Base-by-base conservation (phyloP, 2,888 invertebrate genomes). In the Margaritifera margaritifera region DNA sequence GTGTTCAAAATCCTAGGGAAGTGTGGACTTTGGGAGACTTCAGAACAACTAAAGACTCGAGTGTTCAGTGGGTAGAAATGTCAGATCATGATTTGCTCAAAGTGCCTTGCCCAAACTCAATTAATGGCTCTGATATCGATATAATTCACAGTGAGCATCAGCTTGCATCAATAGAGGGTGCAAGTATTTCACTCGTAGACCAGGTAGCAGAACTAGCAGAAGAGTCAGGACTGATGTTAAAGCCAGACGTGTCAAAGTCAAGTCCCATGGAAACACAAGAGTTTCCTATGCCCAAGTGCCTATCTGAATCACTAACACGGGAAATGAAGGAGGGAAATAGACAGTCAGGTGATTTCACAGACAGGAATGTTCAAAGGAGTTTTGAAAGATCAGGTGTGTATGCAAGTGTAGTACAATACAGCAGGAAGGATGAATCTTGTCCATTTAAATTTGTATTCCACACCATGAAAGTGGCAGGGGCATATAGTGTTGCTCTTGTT, bases 231-330 rank as follows among this genome's bases (percentile, higher is more conserved):
- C 72, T 80, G 25, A 71, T 80, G 31, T 64, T 75, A 18, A 77
- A 79, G 69, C 76, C 80, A 50, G 77, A 77, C 27, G 66, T 79
- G 25, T 66, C 64, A 19, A 68, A 71, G 8, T 59, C 71, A n/a
- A 77, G 71, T 65, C 76, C 77, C 15, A 68, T 80, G 22, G 80
- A 84, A 55, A 82, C 77, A 71, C 76, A 79, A 22, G 76, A 71
- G 42, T 80, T 81, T 64, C 66, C 80, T 20, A 72, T 82, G 64
- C 81, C 82, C n/a, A 80, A 82, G 71, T 80, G 82, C 76, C 76
- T 85, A 66, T 85, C 84, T 59, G 83, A 83, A 64, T 82, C 77
- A 57, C 69, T 86, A 25, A 84, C 84, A 11, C 73, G 80, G 53
- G 80, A 84, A 67, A 84, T 84, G 81, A 78, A 75, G 62, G 66